Percentiles rank a stretch among this genome's conserved stretches.
phyloP scores from a whole-genome alignment of 2,888 invertebrate genomes.

The Odontocolon sp. region DNA sequence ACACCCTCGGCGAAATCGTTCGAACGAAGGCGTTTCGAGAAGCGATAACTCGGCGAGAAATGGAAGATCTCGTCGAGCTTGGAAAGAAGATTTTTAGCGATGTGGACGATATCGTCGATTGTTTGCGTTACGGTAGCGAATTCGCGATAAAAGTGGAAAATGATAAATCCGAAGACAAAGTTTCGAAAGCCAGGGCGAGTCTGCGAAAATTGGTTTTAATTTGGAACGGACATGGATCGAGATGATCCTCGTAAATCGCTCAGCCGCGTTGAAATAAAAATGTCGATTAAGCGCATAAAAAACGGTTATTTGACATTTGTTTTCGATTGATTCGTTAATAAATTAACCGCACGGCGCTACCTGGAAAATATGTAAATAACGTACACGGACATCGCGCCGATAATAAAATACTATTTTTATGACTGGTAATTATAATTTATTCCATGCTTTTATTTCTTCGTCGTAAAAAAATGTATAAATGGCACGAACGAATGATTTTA shows the following conservation, averaged over 20 bases:
- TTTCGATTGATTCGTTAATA: neutral
- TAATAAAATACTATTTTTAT: neutral
- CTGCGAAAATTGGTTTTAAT: constrained; percentile 58
- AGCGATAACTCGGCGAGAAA: constrained; percentile 64
- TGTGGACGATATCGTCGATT: constrained; percentile 76
- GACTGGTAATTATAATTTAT: no score
- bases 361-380: constrained; percentile 23
- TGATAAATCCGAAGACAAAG: constrained; percentile 24
- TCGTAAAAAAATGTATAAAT: neutral
- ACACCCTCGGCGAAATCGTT: constrained; percentile 63
- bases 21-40: constrained; percentile 65
- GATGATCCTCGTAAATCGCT: constrained; percentile 31
- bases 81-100: constrained; percentile 62
- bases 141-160: constrained; percentile 53
- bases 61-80: constrained; percentile 69
- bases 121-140: constrained; percentile 75
- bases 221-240: constrained; percentile 47
- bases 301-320: neutral
- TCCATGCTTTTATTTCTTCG: no score
- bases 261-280: no score
- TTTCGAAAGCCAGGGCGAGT: constrained; percentile 34
- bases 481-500: neutral
- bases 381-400: neutral
- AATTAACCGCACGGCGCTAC: neutral
- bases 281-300: no score